Evolutionary conservation across 2,888 invertebrate species (phyloP).

Genomic region (Gari tellinella): DNA sequence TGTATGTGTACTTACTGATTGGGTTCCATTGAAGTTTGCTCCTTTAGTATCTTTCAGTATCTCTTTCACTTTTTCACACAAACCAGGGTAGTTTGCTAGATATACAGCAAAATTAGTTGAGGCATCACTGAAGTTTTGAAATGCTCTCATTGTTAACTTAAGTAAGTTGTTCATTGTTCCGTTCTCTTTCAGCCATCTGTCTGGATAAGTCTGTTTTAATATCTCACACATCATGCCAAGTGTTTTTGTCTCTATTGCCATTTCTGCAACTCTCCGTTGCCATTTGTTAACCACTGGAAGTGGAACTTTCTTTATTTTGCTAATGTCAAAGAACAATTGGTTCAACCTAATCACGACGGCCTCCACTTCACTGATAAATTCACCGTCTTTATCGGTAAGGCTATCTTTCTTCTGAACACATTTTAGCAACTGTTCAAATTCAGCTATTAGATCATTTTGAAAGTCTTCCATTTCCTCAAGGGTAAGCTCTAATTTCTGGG

Average conservation of each 20-base stretch:
- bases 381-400: constrained; percentile 1
- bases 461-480: constrained; percentile 8
- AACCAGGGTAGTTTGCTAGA: constrained; percentile 11
- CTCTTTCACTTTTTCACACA: constrained; percentile 17
- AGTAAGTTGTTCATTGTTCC: constrained; percentile 9
- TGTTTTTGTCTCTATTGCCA: constrained; percentile 35
- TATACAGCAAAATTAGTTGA: constrained; percentile 17
- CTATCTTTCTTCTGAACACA: neutral
- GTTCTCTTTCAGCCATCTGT: constrained; percentile 23
- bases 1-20: constrained; percentile 13
- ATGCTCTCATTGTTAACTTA: neutral
- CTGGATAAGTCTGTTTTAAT: constrained; percentile 16
- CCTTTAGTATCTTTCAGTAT: constrained; percentile 11
- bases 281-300: too few relatives aligned
- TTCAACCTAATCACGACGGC: too few relatives aligned
- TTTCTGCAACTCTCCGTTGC: constrained; percentile 3
- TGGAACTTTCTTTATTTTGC: too few relatives aligned
- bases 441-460: neutral
- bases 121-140: constrained; percentile 37
- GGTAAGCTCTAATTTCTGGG: neutral
- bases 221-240: constrained; percentile 21
- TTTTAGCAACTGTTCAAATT: too few relatives aligned
- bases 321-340: too few relatives aligned
- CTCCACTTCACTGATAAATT: neutral
- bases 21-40: constrained; percentile 10